These are phyloP conservation scores for Acrobasis consociella DNA, from an alignment of 2,888 invertebrate species.

Conservation along the genomic window DNA sequence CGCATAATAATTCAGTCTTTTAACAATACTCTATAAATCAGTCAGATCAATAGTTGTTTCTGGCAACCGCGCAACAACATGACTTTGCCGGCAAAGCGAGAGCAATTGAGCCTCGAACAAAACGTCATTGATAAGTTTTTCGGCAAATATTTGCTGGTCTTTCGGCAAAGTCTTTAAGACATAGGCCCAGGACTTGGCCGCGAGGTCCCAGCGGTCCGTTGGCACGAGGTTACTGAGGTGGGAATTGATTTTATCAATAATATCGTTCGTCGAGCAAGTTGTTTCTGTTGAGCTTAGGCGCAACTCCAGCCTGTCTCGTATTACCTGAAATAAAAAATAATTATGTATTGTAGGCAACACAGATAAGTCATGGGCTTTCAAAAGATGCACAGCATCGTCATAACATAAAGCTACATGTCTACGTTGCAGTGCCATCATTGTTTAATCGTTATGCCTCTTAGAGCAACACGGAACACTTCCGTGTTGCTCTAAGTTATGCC, in stretches of 20 bases:
- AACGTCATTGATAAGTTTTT: constrained; percentile 11
- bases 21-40: background rate
- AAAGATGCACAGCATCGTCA: background rate
- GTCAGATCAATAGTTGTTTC: background rate
- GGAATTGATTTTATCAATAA: background rate
- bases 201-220: constrained; percentile 3
- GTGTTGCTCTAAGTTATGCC: no score
- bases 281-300: background rate
- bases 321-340: constrained; percentile 2
- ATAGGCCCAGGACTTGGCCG: background rate
- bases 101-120: constrained; percentile 1
- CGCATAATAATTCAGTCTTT: no score
- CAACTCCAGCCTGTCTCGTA: background rate
- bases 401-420: no score
- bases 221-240: background rate
- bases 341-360: background rate
- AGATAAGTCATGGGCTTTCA: background rate
- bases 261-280: background rate
- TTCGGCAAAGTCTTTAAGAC: background rate
- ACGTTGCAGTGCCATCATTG: no score
- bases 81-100: background rate
- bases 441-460: no score
- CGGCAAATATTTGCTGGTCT: constrained; percentile 2
- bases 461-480: no score
- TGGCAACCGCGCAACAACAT: background rate